Conservation (phyloP, 2,888 invertebrate genomes). For the Choristoneura rosaceana region DNA sequence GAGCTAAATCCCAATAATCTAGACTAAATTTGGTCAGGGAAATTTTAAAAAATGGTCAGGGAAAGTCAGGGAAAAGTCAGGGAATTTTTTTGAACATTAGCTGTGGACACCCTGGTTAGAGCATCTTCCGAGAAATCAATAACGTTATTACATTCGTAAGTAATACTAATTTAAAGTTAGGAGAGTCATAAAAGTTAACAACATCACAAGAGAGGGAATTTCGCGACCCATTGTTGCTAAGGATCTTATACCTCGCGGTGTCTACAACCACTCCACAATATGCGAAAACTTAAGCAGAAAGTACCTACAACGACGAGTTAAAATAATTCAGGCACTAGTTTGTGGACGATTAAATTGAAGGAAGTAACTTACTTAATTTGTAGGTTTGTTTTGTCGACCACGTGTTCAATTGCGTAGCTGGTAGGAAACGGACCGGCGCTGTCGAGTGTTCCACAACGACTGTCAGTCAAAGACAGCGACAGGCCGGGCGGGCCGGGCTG, state of each 20-base stretch:
- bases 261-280: neutral
- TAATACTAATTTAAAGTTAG: too few species aligned
- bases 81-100: too few species aligned
- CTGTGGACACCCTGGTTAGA: too few species aligned
- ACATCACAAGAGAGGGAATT: neutral
- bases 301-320: neutral
- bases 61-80: too few species aligned
- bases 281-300: neutral
- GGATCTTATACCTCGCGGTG: neutral
- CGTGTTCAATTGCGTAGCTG: constrained; percentile 65
- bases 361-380: constrained; percentile 67
- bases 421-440: constrained; percentile 65
- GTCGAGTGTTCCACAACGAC: constrained; percentile 74
- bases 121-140: too few species aligned
- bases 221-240: neutral
- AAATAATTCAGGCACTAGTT: neutral
- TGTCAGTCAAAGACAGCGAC: too few species aligned
- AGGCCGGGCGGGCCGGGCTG: constrained; percentile 56
- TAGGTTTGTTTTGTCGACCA: constrained; percentile 69
- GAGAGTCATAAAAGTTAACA: neutral
- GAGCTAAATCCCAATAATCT: too few species aligned
- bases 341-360: constrained; percentile 18
- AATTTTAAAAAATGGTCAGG: too few species aligned
- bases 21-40: too few species aligned
- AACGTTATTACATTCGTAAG: too few species aligned